Percentiles rank a stretch among this genome's conserved stretches.
Conservation (phyloP, 2,113 vertebrate genomes). For the Pao palembangensis region DNA sequence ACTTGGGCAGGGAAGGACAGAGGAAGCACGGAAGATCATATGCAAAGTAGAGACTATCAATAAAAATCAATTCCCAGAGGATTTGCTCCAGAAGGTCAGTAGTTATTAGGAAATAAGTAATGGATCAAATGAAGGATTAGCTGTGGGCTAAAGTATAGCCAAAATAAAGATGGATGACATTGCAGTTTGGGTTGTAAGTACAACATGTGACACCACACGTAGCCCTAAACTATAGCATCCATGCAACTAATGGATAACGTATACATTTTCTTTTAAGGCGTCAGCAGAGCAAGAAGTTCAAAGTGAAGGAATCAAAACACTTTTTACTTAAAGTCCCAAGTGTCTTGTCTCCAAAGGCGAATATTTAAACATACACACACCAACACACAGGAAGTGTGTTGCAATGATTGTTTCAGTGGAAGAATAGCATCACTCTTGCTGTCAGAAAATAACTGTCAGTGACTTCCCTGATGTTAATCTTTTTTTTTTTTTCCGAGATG, state of each 20-base stretch:
- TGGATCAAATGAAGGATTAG: too few species aligned
- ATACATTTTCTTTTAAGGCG: conserved; percentile 15
- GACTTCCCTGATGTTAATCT: too few species aligned
- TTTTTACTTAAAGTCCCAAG: conserved; percentile 39
- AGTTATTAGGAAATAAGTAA: too few species aligned
- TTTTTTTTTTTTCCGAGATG: too few species aligned
- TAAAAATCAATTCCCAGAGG: conserved; percentile 39
- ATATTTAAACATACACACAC: neutral
- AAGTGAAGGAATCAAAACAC: conserved; percentile 30
- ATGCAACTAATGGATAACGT: neutral
- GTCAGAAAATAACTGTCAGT: neutral
- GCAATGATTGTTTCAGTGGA: too few species aligned
- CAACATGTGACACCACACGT: too few species aligned
- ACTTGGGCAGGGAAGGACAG: conserved; percentile 15
- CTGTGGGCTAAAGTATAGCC: too few species aligned
- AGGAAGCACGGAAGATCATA: conserved; percentile 35
- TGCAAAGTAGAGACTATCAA: conserved; percentile 40
- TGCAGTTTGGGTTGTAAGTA: too few species aligned
- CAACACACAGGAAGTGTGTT: neutral
- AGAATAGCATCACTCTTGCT: neutral
- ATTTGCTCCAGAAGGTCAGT: conserved; percentile 20
- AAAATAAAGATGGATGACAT: too few species aligned
- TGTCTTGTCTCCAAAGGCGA: neutral
- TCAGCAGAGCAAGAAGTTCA: conserved; percentile 7
- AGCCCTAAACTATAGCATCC: neutral